Conservation (phyloP, 2,797 vertebrate species). For the Channallabes apus region DNA sequence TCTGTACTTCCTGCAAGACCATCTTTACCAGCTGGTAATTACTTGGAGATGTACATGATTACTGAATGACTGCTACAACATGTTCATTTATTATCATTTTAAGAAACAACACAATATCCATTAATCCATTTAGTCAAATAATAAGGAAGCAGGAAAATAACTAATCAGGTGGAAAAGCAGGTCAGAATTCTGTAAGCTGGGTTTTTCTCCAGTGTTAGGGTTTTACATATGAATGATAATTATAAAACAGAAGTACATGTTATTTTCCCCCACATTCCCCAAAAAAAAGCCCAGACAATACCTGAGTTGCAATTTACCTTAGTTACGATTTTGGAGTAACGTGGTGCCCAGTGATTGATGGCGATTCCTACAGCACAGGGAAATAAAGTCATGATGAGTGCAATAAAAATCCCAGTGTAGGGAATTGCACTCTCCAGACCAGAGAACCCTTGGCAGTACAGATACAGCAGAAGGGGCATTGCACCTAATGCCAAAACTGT, state of each 20-base stretch:
- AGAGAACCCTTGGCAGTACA: conserved; percentile 75
- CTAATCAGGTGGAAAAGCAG: not conserved
- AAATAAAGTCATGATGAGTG: conserved; percentile 72
- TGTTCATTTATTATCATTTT: not conserved
- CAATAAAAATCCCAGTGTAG: conserved; percentile 70
- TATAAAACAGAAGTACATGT: not conserved
- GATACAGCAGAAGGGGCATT: conserved; percentile 82
- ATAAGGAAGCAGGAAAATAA: not conserved
- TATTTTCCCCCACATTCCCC: not conserved
- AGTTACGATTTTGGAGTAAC: conserved; percentile 65
- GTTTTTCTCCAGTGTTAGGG: not conserved
- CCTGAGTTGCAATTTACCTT: conserved; percentile 71
- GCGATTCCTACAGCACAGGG: conserved; percentile 77
- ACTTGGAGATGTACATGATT: not conserved
- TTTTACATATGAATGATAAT: not conserved
- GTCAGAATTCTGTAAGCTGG: not conserved
- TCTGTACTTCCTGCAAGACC: not conserved
- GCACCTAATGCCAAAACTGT: conserved; percentile 75
- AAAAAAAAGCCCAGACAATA: not conserved
- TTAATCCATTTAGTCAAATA: not conserved
- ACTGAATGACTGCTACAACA: not conserved
- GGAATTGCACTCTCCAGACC: conserved; percentile 76
- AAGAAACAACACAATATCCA: not conserved
- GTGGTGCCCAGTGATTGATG: conserved; percentile 79
- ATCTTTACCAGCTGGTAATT: not conserved